Evolutionary conservation across 2,113 vertebrate genomes (phyloP), one percentile per base, ranked within the genome.

Genomic region (Plecturocebus donacophilus): DNA sequence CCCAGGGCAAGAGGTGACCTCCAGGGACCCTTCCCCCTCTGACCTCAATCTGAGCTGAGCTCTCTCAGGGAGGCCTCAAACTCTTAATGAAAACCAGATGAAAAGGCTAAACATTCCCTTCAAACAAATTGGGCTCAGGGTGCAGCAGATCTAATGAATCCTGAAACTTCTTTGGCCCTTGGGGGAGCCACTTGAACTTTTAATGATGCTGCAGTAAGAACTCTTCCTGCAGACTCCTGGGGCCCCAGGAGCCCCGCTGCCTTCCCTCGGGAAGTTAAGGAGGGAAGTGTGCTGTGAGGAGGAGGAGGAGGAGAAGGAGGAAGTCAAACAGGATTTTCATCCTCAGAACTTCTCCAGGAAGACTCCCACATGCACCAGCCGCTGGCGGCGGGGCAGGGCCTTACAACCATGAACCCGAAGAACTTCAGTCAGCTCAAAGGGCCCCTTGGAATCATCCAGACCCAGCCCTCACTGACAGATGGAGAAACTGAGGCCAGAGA

Each of bases 131-230:
- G 75, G 83, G 47, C 95, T 87, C 97, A 40, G 38, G 75, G 35
- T 79, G 17, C 76, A 66, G 54, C n/a, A 9, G 23, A 61, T 70
- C 64, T 97, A 92, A 94, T 75, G 91, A 95, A 17, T 70, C 89
- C 68, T 25, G 81, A 58, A 83, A 25, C 20, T 73, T 66, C 45
- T 45, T 52, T 42, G 1, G 4, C 54, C 70, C 86, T 81, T 68
- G 8, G 40, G 68, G 73, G 52, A 83, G 79, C n/a, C 91, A 93
- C 94, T 87, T 93, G 83, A 95, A 97, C 90, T 97, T 96, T 87
- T 97, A 95, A 97, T 93, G 79, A 96, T 88, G 66, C 89, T 83
- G 42, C 16, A 89, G 30, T 64, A 8, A 97, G 76, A 88, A 79
- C 75, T 97, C 71, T 23, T 92, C 38, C 75, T 70, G 21, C 61